Evolutionary conservation across 2,888 invertebrate species (phyloP), one percentile per base, ranked within the genome.

Genomic region (Biston betularia): DNA sequence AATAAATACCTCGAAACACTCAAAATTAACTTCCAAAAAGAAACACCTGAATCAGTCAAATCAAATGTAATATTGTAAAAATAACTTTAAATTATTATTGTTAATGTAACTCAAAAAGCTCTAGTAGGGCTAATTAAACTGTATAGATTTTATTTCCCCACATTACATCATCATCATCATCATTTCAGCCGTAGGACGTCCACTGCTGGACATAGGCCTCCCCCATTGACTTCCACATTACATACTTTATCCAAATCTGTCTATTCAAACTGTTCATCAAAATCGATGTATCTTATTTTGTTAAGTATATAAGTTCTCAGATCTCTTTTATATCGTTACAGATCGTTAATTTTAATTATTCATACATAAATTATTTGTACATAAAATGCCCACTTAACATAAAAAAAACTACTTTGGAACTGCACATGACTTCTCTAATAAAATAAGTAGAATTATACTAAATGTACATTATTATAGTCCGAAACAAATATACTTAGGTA

Each of bases 401-500:
- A 45, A 33, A 50, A 40, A n/a, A n/a, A 50, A 15, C 11, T 64
- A 49, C 52, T 53, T 56, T 50, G 34, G 45, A 59, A 53, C 59
- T 63, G 63, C 63, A 68, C 62, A 59, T 45, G 38, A 61, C 40
- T 60, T 62, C 38, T 58, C 10, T 55, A 54, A 58, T 59, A 62
- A 57, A 42, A 34, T 63, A 61, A 55, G 45, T 65, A 65, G 65
- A 56, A 54, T 54, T 40, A 54, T 42, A 24, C 11, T 24, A 42
- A 50, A 8, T 82, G 82, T 83, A 82, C 72, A 82, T 81, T 81
- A 75, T 67, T 76, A 84, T 87, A 85, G 86, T 81, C 79, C 78
- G 79, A 82, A 80, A 78, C 71, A 69, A 71, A 79, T 84, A 86
- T 86, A 84, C 75, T 85, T 92, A 92, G 90, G 92, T 92, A 92